These are phyloP conservation scores for Hyposmocoma kahamanoa DNA, from an alignment of 1,140 invertebrate genomes.

Conservation along the genomic window DNA sequence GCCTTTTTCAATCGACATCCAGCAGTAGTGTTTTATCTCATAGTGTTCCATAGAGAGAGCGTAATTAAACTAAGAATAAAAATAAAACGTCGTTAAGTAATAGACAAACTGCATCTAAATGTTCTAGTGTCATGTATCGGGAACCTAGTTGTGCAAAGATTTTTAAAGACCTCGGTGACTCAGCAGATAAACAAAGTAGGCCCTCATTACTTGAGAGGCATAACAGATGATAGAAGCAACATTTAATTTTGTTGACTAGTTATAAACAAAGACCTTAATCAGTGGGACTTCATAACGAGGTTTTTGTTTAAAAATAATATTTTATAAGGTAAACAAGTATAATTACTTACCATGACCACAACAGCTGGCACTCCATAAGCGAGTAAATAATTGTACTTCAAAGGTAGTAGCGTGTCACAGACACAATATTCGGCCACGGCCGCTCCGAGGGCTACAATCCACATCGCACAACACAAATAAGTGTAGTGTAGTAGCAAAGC, in stretches of 20 bases:
- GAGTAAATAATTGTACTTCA: constrained; percentile 70
- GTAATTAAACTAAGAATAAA: constrained; percentile 77
- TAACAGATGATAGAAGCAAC: too few species aligned
- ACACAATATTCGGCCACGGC: constrained; percentile 54
- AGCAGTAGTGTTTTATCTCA: constrained; percentile 81
- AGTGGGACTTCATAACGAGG: too few species aligned
- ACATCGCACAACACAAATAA: constrained; percentile 78
- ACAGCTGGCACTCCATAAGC: constrained; percentile 74
- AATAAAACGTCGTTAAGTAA: background rate
- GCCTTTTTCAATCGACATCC: constrained; percentile 82
- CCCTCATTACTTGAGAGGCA: too few species aligned
- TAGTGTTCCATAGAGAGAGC: constrained; percentile 78
- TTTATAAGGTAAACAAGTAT: too few species aligned
- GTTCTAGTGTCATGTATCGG: too few species aligned
- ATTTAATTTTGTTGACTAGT: too few species aligned
- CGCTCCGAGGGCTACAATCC: constrained; percentile 74
- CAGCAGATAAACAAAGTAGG: too few species aligned
- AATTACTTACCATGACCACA: constrained; percentile 72
- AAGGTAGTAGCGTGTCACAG: constrained; percentile 43
- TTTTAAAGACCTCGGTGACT: too few species aligned
- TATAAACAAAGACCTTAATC: too few species aligned
- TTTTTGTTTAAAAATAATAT: too few species aligned
- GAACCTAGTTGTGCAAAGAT: too few species aligned
- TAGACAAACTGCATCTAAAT: too few species aligned
- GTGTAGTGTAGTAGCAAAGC: constrained; percentile 80